A percentile compares a stretch with the other conserved stretches of the same genome.
Conservation (phyloP, 1,140 invertebrate genomes). For the Orussus abietinus region DNA sequence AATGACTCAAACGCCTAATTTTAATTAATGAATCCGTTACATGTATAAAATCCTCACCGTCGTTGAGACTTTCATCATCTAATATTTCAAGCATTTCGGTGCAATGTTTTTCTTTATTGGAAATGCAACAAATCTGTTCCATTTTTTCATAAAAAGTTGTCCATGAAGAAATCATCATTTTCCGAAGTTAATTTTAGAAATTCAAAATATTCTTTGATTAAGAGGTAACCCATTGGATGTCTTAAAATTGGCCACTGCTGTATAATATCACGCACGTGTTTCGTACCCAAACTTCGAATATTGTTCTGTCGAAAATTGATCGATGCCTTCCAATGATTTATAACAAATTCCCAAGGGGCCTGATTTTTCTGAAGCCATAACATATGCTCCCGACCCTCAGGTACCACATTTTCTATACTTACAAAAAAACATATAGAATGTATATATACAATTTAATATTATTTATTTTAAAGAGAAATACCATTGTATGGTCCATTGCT, state of each 20-base stretch:
- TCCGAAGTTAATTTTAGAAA: background rate
- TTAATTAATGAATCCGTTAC: background rate
- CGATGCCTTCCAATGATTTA: conserved; percentile 5
- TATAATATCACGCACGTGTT: conserved; percentile 3
- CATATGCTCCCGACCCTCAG: background rate
- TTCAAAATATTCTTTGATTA: conserved; percentile 1
- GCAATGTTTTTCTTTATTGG: too few species aligned
- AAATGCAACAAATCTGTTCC: too few species aligned
- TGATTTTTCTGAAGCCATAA: background rate
- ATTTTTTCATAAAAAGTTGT: background rate
- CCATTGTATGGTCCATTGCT: too few species aligned
- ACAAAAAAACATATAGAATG: background rate
- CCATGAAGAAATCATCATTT: background rate
- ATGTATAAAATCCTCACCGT: background rate
- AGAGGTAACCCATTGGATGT: conserved; percentile 2
- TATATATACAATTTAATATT: background rate
- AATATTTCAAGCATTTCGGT: too few species aligned
- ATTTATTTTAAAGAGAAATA: too few species aligned
- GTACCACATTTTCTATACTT: background rate
- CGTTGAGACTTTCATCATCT: background rate
- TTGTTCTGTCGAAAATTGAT: background rate
- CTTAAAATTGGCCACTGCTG: conserved; percentile 5
- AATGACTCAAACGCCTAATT: background rate
- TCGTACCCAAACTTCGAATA: background rate
- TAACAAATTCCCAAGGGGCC: conserved; percentile 2